Conservation (phyloP, 2,113 vertebrate genomes). For the Tor tambroides region DNA sequence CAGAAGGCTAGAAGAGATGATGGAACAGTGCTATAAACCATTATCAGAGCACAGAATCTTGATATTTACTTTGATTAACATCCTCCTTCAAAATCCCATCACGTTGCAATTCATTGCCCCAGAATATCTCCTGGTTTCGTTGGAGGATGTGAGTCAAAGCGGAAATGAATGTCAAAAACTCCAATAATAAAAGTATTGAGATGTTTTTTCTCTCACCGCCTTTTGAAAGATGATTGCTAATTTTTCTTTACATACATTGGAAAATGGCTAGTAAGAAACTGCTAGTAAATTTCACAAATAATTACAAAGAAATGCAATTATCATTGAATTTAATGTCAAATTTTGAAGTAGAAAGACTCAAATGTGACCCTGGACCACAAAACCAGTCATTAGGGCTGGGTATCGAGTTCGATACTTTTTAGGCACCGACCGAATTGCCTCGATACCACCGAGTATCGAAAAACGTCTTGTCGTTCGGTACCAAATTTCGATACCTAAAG, state of each 20-base stretch:
- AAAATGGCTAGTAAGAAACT: no score
- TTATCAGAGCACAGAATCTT: constrained; percentile 57
- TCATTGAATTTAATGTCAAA: not conserved
- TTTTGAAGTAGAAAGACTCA: not conserved
- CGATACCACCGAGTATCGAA: no score
- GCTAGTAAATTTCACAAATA: not conserved
- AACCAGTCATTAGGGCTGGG: no score
- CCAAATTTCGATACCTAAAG: no score
- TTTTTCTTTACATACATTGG: not conserved
- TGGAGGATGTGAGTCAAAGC: constrained; percentile 27
- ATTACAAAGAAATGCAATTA: not conserved
- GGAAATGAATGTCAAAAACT: constrained; percentile 46
- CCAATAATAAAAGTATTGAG: constrained; percentile 20
- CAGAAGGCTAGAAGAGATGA: constrained; percentile 5
- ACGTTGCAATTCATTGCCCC: constrained; percentile 23
- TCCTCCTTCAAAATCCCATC: constrained; percentile 22
- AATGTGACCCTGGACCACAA: no score
- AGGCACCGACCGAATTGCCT: no score
- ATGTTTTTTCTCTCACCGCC: constrained; percentile 6
- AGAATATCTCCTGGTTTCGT: constrained; percentile 39
- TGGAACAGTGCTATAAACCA: constrained; percentile 21
- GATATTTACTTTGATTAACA: constrained; percentile 58
- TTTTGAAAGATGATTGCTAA: constrained; percentile 35
- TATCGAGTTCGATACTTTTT: no score
- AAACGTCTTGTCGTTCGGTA: no score